A percentile compares a stretch with the other conserved stretches of the same genome.
Conservation (phyloP, 2,797 vertebrate genomes). For the Premnoplex brunnescens region DNA sequence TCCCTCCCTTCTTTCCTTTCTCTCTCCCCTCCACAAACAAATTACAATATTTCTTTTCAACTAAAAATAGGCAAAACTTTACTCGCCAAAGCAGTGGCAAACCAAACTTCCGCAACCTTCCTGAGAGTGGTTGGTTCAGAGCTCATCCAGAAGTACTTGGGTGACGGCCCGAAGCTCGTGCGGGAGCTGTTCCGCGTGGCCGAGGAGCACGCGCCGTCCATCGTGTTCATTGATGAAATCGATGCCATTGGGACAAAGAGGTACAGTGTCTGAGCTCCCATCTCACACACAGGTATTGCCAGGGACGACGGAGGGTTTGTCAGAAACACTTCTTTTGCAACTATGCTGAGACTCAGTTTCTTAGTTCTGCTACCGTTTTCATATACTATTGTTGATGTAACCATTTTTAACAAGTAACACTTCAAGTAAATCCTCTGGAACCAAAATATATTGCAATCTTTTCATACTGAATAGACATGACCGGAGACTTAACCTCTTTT, state of each 20-base stretch:
- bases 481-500: not conserved
- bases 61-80: constrained; percentile 89
- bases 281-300: accelerated
- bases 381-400: not conserved
- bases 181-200: constrained; percentile 93
- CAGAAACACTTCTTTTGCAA: not conserved
- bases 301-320: accelerated
- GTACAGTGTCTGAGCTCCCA: constrained; percentile 37
- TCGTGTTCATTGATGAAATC: constrained; percentile 97
- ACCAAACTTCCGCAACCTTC: constrained; percentile 97
- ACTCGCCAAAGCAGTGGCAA: constrained; percentile 95
- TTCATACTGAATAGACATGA: not conserved
- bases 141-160: constrained; percentile 96
- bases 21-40: not conserved
- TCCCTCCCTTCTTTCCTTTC: not conserved
- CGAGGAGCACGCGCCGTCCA: constrained; percentile 92
- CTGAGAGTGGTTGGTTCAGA: constrained; percentile 94
- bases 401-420: not conserved
- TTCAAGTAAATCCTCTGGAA: not conserved
- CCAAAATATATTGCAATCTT: not conserved
- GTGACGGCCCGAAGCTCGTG: constrained; percentile 93
- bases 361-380: not conserved
- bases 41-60: not conserved
- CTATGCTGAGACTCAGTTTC: accelerated
- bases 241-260: constrained; percentile 97